Conservation (phyloP, 2,113 vertebrate species). For the Gadus macrocephalus region DNA sequence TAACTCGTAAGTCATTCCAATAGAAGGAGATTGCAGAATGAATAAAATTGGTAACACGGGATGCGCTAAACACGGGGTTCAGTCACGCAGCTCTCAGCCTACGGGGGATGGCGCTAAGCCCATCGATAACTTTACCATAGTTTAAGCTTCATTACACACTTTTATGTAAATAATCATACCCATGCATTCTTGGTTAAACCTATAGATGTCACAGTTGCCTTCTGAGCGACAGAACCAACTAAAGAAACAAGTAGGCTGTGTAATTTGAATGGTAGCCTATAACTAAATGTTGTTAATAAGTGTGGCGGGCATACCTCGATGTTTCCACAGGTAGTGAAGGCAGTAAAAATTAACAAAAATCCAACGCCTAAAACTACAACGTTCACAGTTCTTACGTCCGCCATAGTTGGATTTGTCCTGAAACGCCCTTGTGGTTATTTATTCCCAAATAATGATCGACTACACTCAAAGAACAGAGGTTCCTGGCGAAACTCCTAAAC, state of each 20-base stretch:
- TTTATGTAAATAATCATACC: not conserved
- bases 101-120: no score
- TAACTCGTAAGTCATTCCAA: not conserved
- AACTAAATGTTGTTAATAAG: not conserved
- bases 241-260: not conserved
- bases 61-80: conserved; percentile 38
- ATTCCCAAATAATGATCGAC: no score
- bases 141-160: not conserved
- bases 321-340: conserved; percentile 78
- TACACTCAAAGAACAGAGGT: no score
- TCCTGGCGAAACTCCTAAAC: no score
- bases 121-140: no score
- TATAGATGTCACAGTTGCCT: no score
- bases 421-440: no score
- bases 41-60: conserved; percentile 67
- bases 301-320: conserved; percentile 66
- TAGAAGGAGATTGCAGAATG: not conserved
- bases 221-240: no score
- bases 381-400: conserved; percentile 71
- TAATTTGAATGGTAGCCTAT: not conserved
- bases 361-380: conserved; percentile 73
- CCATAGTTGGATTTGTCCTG: conserved; percentile 48
- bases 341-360: conserved; percentile 75
- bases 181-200: no score
- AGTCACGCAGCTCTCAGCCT: conserved; percentile 18